These are phyloP conservation scores for Anoplolepis gracilipes DNA, from an alignment of 1,140 invertebrate genomes.

Conservation along the genomic window DNA sequence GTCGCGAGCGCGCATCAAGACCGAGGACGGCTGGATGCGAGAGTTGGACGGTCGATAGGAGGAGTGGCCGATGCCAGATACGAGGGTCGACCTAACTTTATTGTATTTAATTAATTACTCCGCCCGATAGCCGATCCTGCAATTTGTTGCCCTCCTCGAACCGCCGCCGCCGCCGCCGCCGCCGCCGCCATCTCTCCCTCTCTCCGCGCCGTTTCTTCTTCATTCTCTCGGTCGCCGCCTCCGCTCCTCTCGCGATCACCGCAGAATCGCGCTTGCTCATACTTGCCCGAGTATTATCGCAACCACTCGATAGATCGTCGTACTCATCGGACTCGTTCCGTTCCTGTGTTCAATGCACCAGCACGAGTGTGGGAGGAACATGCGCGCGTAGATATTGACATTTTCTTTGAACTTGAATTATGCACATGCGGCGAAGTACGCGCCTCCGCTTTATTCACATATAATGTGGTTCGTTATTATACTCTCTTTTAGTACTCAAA, in stretches of 20 bases:
- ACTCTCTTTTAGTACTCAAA: slow-evolving; percentile 9
- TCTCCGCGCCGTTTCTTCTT: slow-evolving; percentile 21
- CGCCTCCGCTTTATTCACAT: slow-evolving; percentile 44
- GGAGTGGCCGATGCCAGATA: slow-evolving; percentile 80
- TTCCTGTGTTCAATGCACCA: background rate
- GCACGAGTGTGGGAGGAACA: slow-evolving; percentile 6
- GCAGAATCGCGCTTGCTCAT: slow-evolving; percentile 30
- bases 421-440: slow-evolving; percentile 27
- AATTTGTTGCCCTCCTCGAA: slow-evolving; percentile 76
- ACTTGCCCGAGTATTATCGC: slow-evolving; percentile 25
- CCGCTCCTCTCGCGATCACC: slow-evolving; percentile 55
- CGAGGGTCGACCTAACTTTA: slow-evolving; percentile 80
- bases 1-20: slow-evolving; percentile 64
- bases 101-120: slow-evolving; percentile 82
- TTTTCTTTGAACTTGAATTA: slow-evolving; percentile 61
- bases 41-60: slow-evolving; percentile 73
- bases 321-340: background rate
- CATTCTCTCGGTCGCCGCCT: slow-evolving; percentile 59
- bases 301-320: slow-evolving; percentile 26
- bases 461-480: background rate
- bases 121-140: slow-evolving; percentile 78
- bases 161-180: slow-evolving; percentile 49
- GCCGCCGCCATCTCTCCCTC: background rate
- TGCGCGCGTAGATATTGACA: slow-evolving; percentile 28
- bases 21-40: slow-evolving; percentile 62